Percentiles rank a stretch among this genome's conserved stretches.
phyloP scores from a whole-genome alignment of 2,113 vertebrate genomes.

The Lonchura striata region DNA sequence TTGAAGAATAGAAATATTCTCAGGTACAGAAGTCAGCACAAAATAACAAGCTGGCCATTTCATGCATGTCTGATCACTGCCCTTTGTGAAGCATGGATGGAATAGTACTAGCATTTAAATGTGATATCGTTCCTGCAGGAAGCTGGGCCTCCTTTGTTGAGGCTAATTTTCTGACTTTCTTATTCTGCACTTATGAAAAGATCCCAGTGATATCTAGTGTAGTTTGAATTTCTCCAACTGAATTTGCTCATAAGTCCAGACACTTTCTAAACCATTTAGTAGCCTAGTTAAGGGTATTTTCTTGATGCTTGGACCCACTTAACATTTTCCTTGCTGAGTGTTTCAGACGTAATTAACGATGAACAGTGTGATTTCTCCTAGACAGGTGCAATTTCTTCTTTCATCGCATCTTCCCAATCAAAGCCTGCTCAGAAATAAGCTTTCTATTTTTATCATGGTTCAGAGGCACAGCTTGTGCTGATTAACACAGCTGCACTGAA shows the following conservation, averaged over 20 bases:
- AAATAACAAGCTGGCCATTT: neutral
- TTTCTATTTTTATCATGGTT: neutral
- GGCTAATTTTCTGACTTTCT: neutral
- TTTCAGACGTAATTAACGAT: neutral
- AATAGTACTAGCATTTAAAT: neutral
- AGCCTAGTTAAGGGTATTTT: neutral
- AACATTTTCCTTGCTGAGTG: neutral
- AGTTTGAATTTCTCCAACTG: neutral
- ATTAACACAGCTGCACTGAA: neutral
- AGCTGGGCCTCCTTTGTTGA: neutral
- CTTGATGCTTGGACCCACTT: neutral
- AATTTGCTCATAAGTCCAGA: neutral
- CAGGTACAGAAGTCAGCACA: neutral
- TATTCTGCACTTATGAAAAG: neutral
- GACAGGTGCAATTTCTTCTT: neutral
- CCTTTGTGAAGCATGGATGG: neutral
- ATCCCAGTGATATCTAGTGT: neutral
- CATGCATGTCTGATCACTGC: neutral
- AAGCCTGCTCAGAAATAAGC: conserved; percentile 19
- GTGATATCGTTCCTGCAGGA: neutral
- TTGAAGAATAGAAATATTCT: neutral
- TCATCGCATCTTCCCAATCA: neutral
- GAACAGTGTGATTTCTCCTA: neutral
- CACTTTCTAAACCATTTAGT: neutral
- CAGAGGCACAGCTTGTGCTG: neutral